Conservation (phyloP, 53 echinoderm and acorn worm species). For the Antedon mediterranea region DNA sequence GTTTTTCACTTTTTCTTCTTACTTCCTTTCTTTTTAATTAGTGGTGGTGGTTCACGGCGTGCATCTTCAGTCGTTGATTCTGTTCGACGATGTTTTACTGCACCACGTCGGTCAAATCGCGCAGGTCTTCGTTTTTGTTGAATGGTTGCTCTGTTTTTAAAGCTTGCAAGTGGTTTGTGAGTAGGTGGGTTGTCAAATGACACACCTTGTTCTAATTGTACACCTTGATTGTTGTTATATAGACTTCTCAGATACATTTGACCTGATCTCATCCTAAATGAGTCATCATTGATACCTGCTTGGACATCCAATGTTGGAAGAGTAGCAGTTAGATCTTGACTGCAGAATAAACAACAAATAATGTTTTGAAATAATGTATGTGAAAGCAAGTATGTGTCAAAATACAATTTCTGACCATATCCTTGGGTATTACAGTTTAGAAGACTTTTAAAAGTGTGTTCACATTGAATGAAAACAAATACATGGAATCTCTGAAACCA, state of each 20-base stretch:
- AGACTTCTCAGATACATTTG: constrained; percentile 42
- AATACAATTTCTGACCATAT: no score
- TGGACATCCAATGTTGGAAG: constrained; percentile 52
- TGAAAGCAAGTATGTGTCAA: no score
- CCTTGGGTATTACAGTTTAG: no score
- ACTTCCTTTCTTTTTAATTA: background rate
- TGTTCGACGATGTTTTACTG: constrained; percentile 12
- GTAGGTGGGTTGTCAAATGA: constrained; percentile 65
- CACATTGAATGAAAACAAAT: no score
- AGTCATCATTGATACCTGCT: constrained; percentile 66
- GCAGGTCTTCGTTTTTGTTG: constrained; percentile 57
- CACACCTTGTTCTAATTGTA: constrained; percentile 25
- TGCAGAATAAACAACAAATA: constrained; percentile 2
- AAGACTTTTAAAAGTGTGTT: no score
- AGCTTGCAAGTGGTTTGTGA: constrained; percentile 16
- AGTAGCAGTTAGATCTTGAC: constrained; percentile 67
- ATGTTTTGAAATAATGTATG: no score
- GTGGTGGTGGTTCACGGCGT: background rate
- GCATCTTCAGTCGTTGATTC: constrained; percentile 8
- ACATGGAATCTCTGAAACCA: no score
- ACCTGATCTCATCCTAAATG: constrained; percentile 44
- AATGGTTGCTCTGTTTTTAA: constrained; percentile 66
- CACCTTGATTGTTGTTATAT: constrained; percentile 32
- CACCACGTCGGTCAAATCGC: constrained; percentile 29
- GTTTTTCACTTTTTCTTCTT: background rate